These are phyloP conservation scores for Limanda limanda DNA, from an alignment of 2,113 vertebrate genomes.

Conservation along the genomic window DNA sequence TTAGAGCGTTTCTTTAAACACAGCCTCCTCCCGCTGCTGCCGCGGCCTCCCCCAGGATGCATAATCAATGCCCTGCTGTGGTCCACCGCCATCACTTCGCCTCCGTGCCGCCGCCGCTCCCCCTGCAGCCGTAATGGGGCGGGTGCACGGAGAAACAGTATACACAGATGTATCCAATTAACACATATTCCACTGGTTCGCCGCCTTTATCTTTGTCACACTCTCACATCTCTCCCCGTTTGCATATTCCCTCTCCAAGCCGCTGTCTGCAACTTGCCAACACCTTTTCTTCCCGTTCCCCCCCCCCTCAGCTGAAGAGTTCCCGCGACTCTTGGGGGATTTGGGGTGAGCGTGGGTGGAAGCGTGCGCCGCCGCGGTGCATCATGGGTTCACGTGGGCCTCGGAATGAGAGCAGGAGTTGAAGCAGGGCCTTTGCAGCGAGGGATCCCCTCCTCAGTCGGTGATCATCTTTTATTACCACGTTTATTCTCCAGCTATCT, in stretches of 20 bases:
- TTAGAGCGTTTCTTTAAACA: slow-evolving; percentile 48
- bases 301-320: slow-evolving; percentile 17
- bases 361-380: background rate
- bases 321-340: slow-evolving; percentile 14
- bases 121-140: slow-evolving; percentile 35
- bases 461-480: background rate
- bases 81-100: slow-evolving; percentile 46
- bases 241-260: slow-evolving; percentile 20
- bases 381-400: slow-evolving; percentile 5
- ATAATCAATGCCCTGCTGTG: slow-evolving; percentile 57
- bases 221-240: slow-evolving; percentile 14
- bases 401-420: background rate
- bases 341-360: slow-evolving; percentile 13
- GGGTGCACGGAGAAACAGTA: slow-evolving; percentile 33
- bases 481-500: background rate
- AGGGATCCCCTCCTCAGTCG: background rate
- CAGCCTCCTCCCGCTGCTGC: slow-evolving; percentile 39
- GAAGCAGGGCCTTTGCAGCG: background rate
- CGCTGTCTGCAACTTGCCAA: slow-evolving; percentile 44
- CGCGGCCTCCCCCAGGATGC: slow-evolving; percentile 37
- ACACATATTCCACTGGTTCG: slow-evolving; percentile 56
- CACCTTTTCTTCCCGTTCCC: slow-evolving; percentile 37
- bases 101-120: slow-evolving; percentile 22
- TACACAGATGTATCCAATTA: slow-evolving; percentile 69
- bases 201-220: slow-evolving; percentile 26